A percentile compares a stretch with the other conserved stretches of the same genome.
Conservation (phyloP, 2,113 vertebrate species). For the Phoenicopterus ruber region DNA sequence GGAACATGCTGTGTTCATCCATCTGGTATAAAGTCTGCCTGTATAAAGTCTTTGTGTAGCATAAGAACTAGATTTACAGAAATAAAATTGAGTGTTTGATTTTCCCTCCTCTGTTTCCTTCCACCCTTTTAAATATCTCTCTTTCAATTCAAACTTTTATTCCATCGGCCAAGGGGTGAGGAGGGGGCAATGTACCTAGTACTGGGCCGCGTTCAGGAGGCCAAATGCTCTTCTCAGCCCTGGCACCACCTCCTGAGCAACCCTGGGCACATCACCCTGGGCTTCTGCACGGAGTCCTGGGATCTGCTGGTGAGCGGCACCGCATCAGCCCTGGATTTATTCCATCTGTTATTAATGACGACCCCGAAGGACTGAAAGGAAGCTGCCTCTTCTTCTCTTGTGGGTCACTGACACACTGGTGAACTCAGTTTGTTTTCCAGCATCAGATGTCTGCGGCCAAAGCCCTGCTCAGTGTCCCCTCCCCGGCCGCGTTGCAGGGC, state of each 20-base stretch:
- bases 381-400: not conserved
- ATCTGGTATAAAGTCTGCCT: not conserved
- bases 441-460: not conserved
- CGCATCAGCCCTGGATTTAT: not conserved
- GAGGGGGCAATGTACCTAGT: not conserved
- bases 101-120: not conserved
- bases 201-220: rapidly evolving
- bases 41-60: not conserved
- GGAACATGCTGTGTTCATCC: not conserved
- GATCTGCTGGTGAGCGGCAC: not conserved
- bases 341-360: conserved; percentile 38
- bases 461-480: not conserved
- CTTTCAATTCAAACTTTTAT: not conserved
- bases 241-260: not conserved
- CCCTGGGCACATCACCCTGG: not conserved
- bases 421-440: conserved; percentile 57
- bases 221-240: not conserved
- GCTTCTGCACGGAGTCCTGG: not conserved
- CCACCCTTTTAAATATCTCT: not conserved
- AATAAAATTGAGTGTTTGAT: not conserved
- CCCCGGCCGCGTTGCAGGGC: rapidly evolving
- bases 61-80: not conserved
- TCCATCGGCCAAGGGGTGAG: not conserved
- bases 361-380: not conserved
- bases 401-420: conserved; percentile 11